Conservation (phyloP, 2,888 invertebrate species). For the Tinea pellionella region DNA sequence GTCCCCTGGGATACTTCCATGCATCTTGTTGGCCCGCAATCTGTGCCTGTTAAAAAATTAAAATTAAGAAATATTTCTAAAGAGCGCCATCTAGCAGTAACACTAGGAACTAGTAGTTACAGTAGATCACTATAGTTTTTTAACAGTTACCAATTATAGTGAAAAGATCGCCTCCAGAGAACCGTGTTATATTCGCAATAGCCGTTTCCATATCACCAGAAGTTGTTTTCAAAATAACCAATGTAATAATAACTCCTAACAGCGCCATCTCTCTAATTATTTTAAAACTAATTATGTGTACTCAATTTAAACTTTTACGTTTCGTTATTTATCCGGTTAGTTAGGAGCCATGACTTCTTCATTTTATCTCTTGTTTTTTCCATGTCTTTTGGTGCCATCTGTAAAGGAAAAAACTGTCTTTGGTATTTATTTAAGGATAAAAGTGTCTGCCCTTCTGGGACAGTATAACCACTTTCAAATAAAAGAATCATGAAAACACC, state of each 20-base stretch:
- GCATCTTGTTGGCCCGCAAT: conserved; percentile 73
- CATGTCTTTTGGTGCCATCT: background rate
- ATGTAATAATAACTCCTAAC: conserved; percentile 29
- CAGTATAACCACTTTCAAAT: too few species aligned
- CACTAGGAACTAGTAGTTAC: background rate
- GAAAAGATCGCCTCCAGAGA: conserved; percentile 72
- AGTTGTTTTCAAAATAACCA: conserved; percentile 25
- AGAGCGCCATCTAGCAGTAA: background rate
- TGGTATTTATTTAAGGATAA: too few species aligned
- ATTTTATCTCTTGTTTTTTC: background rate
- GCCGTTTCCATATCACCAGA: conserved; percentile 37
- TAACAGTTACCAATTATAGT: conserved; percentile 63
- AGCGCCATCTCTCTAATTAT: conserved; percentile 39
- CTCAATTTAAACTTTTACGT: background rate
- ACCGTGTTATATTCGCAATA: conserved; percentile 66
- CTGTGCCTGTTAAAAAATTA: conserved; percentile 41
- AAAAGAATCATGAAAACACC: too few species aligned
- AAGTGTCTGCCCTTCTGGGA: too few species aligned
- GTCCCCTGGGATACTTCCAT: conserved; percentile 77
- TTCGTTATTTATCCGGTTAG: background rate
- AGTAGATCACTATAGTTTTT: background rate
- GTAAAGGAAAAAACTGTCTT: background rate
- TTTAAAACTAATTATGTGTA: background rate
- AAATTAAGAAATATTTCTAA: background rate
- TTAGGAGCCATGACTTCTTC: background rate